Conservation (phyloP, 2,113 vertebrate species). For the Syrrhaptes paradoxus region DNA sequence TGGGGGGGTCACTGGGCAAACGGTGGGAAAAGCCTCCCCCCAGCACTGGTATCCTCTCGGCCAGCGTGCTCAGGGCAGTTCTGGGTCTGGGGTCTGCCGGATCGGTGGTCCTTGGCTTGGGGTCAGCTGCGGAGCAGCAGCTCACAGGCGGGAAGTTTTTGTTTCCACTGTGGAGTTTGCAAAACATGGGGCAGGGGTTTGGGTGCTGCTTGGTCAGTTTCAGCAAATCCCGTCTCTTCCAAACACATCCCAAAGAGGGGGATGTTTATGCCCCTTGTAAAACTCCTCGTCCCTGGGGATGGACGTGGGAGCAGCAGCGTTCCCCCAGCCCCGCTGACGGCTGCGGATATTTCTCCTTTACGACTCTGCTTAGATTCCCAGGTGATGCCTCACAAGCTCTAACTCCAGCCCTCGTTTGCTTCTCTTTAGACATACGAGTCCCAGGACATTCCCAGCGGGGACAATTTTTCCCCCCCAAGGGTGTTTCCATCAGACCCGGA, state of each 20-base stretch:
- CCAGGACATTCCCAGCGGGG: not conserved
- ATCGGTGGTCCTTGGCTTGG: not conserved
- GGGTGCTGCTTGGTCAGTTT: not conserved
- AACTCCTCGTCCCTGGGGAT: not conserved
- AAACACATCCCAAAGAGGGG: not conserved
- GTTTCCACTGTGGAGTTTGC: not conserved
- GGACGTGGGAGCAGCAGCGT: not conserved
- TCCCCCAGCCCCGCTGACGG: not conserved
- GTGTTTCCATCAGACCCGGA: not conserved
- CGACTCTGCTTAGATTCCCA: not conserved
- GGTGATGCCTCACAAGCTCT: not conserved
- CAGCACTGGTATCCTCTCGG: too few species aligned
- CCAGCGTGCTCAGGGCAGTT: not conserved
- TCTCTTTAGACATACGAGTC: not conserved
- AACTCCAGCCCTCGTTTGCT: not conserved
- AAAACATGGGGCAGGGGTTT: not conserved
- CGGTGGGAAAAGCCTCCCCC: not conserved
- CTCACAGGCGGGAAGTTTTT: not conserved
- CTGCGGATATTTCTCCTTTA: not conserved
- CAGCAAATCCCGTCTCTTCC: not conserved
- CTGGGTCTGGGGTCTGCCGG: not conserved
- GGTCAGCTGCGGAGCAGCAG: not conserved
- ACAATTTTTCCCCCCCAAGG: accelerated
- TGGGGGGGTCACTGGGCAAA: not conserved
- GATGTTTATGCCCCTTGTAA: not conserved